Evolutionary conservation across 2,797 vertebrate species (phyloP).

Genomic region (Amphiprion clarkii): DNA sequence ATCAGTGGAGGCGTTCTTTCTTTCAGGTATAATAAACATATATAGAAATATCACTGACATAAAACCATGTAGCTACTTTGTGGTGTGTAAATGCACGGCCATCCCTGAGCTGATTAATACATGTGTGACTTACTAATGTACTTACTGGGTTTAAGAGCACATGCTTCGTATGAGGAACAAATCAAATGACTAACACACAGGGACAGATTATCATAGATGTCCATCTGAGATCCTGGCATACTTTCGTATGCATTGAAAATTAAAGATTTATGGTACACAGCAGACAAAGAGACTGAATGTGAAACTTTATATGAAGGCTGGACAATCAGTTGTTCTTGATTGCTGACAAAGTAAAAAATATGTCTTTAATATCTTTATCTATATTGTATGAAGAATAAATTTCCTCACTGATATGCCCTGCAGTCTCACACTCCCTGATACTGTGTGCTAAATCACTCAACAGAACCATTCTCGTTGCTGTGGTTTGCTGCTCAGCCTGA

Average conservation of each 20-base stretch:
- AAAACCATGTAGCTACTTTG: not conserved
- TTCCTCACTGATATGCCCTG: not conserved
- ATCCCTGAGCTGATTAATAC: slow-evolving; percentile 5
- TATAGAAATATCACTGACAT: not conserved
- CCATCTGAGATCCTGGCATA: not conserved
- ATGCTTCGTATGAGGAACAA: slow-evolving; percentile 4
- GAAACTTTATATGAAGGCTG: not conserved
- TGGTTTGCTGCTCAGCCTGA: slow-evolving; percentile 26
- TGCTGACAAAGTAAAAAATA: not conserved
- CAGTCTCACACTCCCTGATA: not conserved
- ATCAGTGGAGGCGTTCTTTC: not conserved
- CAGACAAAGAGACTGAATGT: not conserved
- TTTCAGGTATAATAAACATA: not conserved
- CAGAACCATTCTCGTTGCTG: slow-evolving; percentile 18
- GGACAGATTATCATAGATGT: not conserved
- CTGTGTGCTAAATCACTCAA: slow-evolving; percentile 11
- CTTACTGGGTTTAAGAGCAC: not conserved
- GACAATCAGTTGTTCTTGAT: not conserved
- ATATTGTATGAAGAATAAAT: slow-evolving; percentile 1
- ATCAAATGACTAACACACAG: not conserved
- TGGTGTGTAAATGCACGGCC: not conserved
- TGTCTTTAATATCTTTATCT: not conserved
- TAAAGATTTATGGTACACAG: not conserved
- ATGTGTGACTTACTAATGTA: slow-evolving; percentile 21
- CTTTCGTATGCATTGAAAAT: slow-evolving; percentile 15